These are phyloP conservation scores for Axea sp. DNA, from an alignment of 2,888 invertebrate genomes.

Conservation along the genomic window DNA sequence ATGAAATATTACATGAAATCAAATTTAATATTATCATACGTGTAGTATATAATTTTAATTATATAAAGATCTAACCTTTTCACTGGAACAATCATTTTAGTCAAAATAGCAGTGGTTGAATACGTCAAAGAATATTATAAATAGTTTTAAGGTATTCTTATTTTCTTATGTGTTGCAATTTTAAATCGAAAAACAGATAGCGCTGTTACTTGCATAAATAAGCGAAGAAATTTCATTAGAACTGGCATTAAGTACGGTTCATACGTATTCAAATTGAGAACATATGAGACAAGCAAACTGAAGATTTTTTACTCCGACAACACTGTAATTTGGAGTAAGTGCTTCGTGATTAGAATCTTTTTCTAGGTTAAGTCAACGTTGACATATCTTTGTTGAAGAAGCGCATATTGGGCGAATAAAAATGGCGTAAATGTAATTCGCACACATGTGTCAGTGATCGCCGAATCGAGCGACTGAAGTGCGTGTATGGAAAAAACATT, in stretches of 20 bases:
- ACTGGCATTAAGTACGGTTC: too few species aligned
- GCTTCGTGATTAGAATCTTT: background rate
- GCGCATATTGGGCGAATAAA: slow-evolving; percentile 4
- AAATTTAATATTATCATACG: background rate
- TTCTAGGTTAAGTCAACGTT: background rate
- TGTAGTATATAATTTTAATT: background rate
- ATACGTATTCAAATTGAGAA: too few species aligned
- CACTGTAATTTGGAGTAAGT: too few species aligned
- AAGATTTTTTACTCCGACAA: too few species aligned
- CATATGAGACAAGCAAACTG: too few species aligned
- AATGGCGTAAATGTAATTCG: slow-evolving; percentile 13
- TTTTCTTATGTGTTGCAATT: too few species aligned
- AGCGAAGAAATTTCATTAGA: too few species aligned
- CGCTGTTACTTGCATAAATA: too few species aligned
- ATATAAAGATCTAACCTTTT: background rate
- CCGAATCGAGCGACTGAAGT: background rate
- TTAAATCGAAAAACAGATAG: too few species aligned
- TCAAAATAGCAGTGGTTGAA: too few species aligned
- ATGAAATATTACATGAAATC: background rate
- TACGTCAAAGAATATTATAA: too few species aligned
- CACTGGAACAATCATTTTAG: background rate
- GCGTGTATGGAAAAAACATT: slow-evolving; percentile 4
- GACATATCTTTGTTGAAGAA: slow-evolving; percentile 2
- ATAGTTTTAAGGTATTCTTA: too few species aligned
- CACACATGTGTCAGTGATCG: slow-evolving; percentile 23